These are phyloP conservation scores for Malaclemys terrapin DNA, from an alignment of 2,113 vertebrate species.

Conservation along the genomic window DNA sequence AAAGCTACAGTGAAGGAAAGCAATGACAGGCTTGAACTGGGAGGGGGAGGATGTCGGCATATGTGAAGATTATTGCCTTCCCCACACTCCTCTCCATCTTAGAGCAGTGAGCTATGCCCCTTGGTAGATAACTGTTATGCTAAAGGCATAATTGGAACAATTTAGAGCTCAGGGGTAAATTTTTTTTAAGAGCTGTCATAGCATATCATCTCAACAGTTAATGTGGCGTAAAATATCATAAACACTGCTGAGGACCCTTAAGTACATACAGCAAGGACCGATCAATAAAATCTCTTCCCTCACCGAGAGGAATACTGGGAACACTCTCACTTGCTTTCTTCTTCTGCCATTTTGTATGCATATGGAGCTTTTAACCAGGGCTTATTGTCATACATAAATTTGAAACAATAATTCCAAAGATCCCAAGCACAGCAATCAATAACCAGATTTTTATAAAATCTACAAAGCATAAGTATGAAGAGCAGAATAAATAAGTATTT, in stretches of 20 bases:
- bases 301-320: not conserved
- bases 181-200: slow-evolving; percentile 68
- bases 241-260: slow-evolving; percentile 54
- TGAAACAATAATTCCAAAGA: not conserved
- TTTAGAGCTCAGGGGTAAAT: slow-evolving; percentile 63
- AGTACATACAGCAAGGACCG: not conserved
- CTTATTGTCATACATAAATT: not conserved
- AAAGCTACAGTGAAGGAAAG: slow-evolving; percentile 72
- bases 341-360: not conserved
- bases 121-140: slow-evolving; percentile 66
- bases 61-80: slow-evolving; percentile 55
- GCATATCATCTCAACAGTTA: slow-evolving; percentile 63
- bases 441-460: not conserved
- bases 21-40: slow-evolving; percentile 45
- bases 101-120: slow-evolving; percentile 19
- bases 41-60: slow-evolving; percentile 24
- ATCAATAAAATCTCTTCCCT: slow-evolving; percentile 41
- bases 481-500: not conserved
- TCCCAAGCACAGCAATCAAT: not conserved
- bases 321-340: not conserved
- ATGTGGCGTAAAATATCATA: slow-evolving; percentile 68
- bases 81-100: slow-evolving; percentile 42
- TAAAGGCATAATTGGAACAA: slow-evolving; percentile 70
- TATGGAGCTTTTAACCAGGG: not conserved
- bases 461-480: rapidly evolving